Evolutionary conservation across 2,797 vertebrate genomes (phyloP).

Genomic region (Moxostoma hubbsi): DNA sequence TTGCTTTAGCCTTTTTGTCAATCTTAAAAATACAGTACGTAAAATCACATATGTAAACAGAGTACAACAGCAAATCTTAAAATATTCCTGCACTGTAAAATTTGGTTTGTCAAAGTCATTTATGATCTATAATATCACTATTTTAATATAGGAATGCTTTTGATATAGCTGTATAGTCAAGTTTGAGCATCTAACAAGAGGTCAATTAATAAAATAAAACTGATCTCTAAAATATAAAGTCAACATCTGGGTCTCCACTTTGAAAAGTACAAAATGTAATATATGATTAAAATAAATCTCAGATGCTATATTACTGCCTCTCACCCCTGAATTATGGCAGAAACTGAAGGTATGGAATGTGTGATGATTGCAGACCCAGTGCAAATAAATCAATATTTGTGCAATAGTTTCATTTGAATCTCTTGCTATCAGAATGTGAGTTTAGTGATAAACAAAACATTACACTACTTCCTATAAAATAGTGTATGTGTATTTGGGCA

Average conservation of each 20-base stretch:
- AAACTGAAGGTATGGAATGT: neutral
- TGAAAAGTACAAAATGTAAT: no score
- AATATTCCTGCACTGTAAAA: neutral
- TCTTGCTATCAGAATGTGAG: neutral
- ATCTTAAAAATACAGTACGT: conserved; percentile 18
- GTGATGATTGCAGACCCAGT: neutral
- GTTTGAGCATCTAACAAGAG: neutral
- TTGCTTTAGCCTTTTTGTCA: neutral
- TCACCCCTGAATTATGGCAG: neutral
- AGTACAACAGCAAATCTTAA: conserved; percentile 23
- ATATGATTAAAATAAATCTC: no score
- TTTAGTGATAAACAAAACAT: neutral
- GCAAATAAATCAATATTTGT: neutral
- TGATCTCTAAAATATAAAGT: no score
- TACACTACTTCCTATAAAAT: neutral
- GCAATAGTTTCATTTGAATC: conserved; percentile 4
- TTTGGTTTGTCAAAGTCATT: neutral
- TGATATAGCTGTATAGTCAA: neutral
- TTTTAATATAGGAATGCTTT: neutral
- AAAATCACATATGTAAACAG: conserved; percentile 11
- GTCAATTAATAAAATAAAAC: neutral
- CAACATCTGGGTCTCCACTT: no score
- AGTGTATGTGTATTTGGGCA: neutral
- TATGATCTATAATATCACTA: neutral
- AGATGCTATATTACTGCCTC: neutral